Evolutionary conservation across 2,888 invertebrate genomes (phyloP), one percentile per base, ranked within the genome.

Genomic region (Sinohyriopsis cumingii): DNA sequence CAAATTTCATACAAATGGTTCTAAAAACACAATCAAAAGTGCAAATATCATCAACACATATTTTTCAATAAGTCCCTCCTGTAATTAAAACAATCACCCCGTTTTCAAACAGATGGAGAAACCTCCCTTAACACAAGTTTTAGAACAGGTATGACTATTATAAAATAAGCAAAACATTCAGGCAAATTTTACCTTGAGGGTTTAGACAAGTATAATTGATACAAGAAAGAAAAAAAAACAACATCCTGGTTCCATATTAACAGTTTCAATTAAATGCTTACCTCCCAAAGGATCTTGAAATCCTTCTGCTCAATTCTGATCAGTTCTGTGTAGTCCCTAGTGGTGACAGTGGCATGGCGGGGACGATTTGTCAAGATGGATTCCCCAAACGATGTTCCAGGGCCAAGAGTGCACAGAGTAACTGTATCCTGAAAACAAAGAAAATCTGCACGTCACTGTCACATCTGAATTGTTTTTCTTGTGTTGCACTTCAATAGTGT

Each of bases 341-440:
- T 94, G 77, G 94, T 92, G 70, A 94, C 93, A 55, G 94, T 94
- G 80, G 93, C 93, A 82, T 94, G 93, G 77, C 94, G 91, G 18
- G 94, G 94, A 77, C 93, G 91, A 89, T 94, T 94, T 85, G 94
- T 93, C 79, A 94, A 91, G 83, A 94, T 93, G 68, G 94, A 93
- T 91, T 95, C 95, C 0, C 95, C 95, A 87, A 95, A 95, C 69
- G 94, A 94, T 72, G 94, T 93, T 33, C 95, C 95, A 74, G 94
- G 93, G 61, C 93, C 93, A 75, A 94, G 90, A 75, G 93, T 94
- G 88, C 94, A 93, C 82, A 94, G 87, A 54, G 93, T 93, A 68
- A 93, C 92, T 53, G 93, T 92, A 85, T 92, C 92, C 94, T 94
- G 91, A 24, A 91, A 91, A 55, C 61, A 56, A 66, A 73, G 33